Conservation (phyloP, 2,888 invertebrate genomes). For the Andrena camellia region DNA sequence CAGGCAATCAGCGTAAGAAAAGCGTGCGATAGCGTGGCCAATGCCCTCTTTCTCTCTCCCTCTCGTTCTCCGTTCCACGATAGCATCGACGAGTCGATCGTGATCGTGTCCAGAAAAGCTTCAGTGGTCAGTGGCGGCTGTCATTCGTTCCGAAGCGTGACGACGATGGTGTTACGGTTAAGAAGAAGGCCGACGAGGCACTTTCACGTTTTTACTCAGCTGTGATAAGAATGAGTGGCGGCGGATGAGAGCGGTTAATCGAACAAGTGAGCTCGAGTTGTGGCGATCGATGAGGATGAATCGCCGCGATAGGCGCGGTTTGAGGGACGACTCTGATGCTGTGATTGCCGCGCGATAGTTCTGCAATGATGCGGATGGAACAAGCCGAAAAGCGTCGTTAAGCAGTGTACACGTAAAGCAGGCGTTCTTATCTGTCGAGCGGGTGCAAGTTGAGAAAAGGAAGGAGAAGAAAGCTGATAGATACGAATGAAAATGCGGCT, state of each 20-base stretch:
- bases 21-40: conserved; percentile 19
- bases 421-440: background rate
- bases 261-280: background rate
- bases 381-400: conserved; percentile 40
- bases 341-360: background rate
- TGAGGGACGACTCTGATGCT: background rate
- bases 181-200: background rate
- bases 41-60: background rate
- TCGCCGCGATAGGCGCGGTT: background rate
- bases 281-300: background rate
- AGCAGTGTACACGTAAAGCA: background rate
- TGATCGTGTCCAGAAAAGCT: background rate
- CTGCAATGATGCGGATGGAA: background rate
- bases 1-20: conserved; percentile 34
- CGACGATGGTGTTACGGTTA: background rate
- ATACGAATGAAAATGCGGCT: background rate
- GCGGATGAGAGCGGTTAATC: background rate
- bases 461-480: background rate
- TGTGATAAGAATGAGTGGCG: conserved; percentile 7
- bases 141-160: background rate
- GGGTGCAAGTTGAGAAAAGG: background rate
- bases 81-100: background rate
- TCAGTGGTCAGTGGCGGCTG: background rate
- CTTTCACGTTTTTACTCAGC: background rate
- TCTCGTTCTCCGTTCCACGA: background rate